Evolutionary conservation across 2,113 vertebrate genomes (phyloP).

Genomic region (Lophura nycthemera): DNA sequence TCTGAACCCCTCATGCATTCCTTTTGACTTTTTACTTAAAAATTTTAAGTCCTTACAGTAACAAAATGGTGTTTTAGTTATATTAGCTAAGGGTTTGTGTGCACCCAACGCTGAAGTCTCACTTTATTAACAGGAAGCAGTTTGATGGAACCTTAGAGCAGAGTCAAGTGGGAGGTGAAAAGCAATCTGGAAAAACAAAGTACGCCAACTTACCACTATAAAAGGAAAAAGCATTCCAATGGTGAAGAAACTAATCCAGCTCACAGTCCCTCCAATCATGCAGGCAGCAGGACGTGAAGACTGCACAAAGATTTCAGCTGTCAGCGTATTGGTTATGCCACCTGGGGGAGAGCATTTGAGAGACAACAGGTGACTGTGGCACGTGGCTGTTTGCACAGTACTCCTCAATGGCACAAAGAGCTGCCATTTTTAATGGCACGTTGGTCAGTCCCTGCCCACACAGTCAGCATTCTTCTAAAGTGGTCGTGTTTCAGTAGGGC

Average conservation of each 20-base stretch:
- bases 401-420: neutral
- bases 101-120: neutral
- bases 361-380: neutral
- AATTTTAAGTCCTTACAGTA: neutral
- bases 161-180: neutral
- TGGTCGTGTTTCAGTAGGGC: neutral
- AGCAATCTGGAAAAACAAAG: neutral
- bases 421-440: neutral
- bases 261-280: slow-evolving; percentile 84
- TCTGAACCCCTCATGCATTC: neutral
- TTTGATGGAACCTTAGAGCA: neutral
- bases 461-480: neutral
- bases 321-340: slow-evolving; percentile 74
- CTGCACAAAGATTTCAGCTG: slow-evolving; percentile 88
- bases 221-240: slow-evolving; percentile 91
- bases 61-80: neutral
- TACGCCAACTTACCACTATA: slow-evolving; percentile 81
- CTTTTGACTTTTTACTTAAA: neutral
- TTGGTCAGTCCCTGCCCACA: neutral
- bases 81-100: neutral
- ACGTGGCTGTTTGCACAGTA: neutral
- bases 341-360: slow-evolving; percentile 17
- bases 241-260: slow-evolving; percentile 91
- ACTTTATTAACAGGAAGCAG: neutral
- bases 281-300: slow-evolving; percentile 88